Conservation (phyloP, 2,888 invertebrate species). For the Nomada flava region DNA sequence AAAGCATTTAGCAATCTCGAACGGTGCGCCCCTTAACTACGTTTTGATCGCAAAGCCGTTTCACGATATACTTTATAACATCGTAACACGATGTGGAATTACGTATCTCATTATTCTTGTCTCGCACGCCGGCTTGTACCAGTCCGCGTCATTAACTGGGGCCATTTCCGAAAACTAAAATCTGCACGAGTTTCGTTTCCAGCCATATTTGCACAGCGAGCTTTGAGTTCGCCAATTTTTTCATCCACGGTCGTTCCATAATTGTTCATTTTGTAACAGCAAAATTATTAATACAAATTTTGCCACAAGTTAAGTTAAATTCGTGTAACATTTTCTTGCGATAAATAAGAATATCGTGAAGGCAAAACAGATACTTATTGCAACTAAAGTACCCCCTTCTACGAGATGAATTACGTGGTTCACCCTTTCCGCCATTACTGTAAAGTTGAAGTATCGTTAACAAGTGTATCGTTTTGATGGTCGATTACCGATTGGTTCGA, state of each 20-base stretch:
- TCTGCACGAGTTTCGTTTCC: slow-evolving; percentile 14
- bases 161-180: slow-evolving; percentile 38
- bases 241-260: background rate
- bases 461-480: slow-evolving; percentile 11
- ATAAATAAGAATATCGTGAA: too few relatives aligned
- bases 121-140: slow-evolving; percentile 35
- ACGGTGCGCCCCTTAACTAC: slow-evolving; percentile 45
- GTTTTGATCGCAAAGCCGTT: slow-evolving; percentile 50
- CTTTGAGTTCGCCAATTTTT: background rate
- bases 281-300: background rate
- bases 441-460: slow-evolving; percentile 13
- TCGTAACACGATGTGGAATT: slow-evolving; percentile 38
- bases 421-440: background rate
- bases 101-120: slow-evolving; percentile 53
- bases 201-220: background rate
- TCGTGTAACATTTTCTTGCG: background rate
- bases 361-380: background rate
- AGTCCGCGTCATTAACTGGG: slow-evolving; percentile 50
- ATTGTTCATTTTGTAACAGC: background rate
- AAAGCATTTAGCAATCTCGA: slow-evolving; percentile 42
- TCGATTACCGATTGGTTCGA: slow-evolving; percentile 30
- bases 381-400: background rate
- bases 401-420: too few relatives aligned
- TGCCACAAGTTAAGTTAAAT: too few relatives aligned
- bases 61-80: slow-evolving; percentile 54